Base-by-base conservation (phyloP, 1,140 invertebrate genomes). In the Agrypnia vestita region DNA sequence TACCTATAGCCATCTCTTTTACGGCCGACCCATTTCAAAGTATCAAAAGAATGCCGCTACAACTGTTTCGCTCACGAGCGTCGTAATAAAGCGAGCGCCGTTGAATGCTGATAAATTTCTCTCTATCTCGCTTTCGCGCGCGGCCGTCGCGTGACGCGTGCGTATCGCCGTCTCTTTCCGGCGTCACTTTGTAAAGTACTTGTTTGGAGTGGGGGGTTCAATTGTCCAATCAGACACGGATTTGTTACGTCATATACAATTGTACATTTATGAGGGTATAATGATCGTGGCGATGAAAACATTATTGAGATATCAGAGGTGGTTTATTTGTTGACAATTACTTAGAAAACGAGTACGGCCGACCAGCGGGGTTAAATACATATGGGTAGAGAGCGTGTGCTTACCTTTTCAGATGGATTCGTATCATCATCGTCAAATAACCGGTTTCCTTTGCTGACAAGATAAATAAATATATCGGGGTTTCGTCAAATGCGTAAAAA, bases 51-150 rank as follows among this genome's bases (percentile, higher is more conserved):
- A 76, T 47, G 62, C 80, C 79, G 79, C 69, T 71, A 76, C 55
- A 78, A 79, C 77, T 62, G 78, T 56, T 76, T 77, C 64, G 74
- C 64, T 79, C 61, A 71, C 80, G 35, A 78, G 61, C 35, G 73
- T 11, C 35, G 59, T 78, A 76, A 83, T 83, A 83, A 83, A 83
- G 80, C 44, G 59, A 55, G 61, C 59, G 46, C 59, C 56, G 19
- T 47, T 72, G 55, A 74, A 81, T 55, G 78, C 82, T 47, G 85
- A 59, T 80, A 84, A 83, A 73, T 86, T 47, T 76, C 84, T 85
- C 79, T 80, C 84, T 77, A 78, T 89, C 88, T 86, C 85, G 84
- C 44, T 89, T 86, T 83, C 59, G 75, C 87, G 84, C 86, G 86
- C 86, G 85, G 86, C 86, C 86, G 86, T 87, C 62, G 84, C 85